These are phyloP conservation scores for Penaeus chinensis DNA, from an alignment of 1,140 invertebrate species.

Conservation along the genomic window DNA sequence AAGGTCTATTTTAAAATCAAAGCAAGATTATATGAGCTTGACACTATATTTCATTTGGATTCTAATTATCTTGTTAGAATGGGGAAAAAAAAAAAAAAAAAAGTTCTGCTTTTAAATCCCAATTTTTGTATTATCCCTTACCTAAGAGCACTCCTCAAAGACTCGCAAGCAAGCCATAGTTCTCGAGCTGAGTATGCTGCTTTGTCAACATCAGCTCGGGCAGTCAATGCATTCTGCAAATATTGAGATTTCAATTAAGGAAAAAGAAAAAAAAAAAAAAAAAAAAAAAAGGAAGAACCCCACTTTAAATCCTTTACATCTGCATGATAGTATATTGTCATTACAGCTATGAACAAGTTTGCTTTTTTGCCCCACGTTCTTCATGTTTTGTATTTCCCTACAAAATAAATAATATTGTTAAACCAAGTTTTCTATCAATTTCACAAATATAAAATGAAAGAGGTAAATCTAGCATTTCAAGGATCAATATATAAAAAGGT, in stretches of 20 bases:
- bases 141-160: constrained; percentile 82
- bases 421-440: too few species aligned
- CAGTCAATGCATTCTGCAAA: constrained; percentile 71
- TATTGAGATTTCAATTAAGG: too few species aligned
- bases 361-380: too few species aligned
- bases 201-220: constrained; percentile 82
- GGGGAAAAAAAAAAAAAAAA: background rate
- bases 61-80: background rate
- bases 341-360: too few species aligned
- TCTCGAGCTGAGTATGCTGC: constrained; percentile 84
- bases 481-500: background rate
- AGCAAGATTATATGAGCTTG: background rate
- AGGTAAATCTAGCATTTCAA: too few species aligned
- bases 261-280: constrained; percentile 26
- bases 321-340: too few species aligned
- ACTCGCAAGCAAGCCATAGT: constrained; percentile 92
- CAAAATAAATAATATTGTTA: background rate
- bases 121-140: constrained; percentile 65
- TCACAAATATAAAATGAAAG: too few species aligned
- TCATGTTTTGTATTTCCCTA: too few species aligned
- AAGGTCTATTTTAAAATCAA: background rate
- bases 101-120: background rate
- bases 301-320: background rate
- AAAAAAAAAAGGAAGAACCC: background rate
- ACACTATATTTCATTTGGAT: background rate